A percentile compares a stretch with the other conserved stretches of the same genome.
Conservation (phyloP, 2,888 invertebrate genomes). For the Sicus ferrugineus region DNA sequence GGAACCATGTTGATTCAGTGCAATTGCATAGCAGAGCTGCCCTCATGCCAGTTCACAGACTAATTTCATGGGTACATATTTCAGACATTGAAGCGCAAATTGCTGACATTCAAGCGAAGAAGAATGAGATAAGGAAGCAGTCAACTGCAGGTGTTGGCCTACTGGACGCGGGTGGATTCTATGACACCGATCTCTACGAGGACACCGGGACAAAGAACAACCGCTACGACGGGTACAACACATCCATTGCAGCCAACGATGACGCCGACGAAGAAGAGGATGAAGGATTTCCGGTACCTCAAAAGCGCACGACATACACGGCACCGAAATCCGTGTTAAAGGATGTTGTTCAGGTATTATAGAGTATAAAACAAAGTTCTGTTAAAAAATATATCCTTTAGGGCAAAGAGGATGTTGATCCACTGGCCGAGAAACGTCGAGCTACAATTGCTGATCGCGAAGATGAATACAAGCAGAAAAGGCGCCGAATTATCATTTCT, state of each 20-base stretch:
- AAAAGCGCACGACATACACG: constrained; percentile 80
- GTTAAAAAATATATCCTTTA: constrained; percentile 52
- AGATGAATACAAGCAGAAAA: constrained; percentile 93
- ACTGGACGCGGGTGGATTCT: constrained; percentile 83
- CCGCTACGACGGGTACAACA: constrained; percentile 92
- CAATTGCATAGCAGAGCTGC: no score
- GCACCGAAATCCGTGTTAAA: constrained; percentile 89
- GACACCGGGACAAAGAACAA: constrained; percentile 69
- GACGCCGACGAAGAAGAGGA: constrained; percentile 92
- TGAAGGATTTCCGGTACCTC: constrained; percentile 71
- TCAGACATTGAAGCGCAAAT: constrained; percentile 96
- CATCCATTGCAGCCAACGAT: constrained; percentile 96
- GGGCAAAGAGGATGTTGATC: constrained; percentile 93
- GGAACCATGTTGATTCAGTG: no score
- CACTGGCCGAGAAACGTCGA: constrained; percentile 89
- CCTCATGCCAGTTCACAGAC: no score
- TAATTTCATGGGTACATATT: no score
- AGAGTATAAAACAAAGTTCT: not conserved
- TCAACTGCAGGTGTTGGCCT: constrained; percentile 80
- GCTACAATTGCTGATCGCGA: constrained; percentile 95
- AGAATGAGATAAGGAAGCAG: constrained; percentile 76
- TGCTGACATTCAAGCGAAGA: constrained; percentile 86
- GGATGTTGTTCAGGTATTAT: constrained; percentile 83
- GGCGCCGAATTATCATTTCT: constrained; percentile 90
- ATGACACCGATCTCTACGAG: constrained; percentile 94